These are phyloP conservation scores for Achlya flavicornis DNA, from an alignment of 2,888 invertebrate genomes.

Conservation along the genomic window DNA sequence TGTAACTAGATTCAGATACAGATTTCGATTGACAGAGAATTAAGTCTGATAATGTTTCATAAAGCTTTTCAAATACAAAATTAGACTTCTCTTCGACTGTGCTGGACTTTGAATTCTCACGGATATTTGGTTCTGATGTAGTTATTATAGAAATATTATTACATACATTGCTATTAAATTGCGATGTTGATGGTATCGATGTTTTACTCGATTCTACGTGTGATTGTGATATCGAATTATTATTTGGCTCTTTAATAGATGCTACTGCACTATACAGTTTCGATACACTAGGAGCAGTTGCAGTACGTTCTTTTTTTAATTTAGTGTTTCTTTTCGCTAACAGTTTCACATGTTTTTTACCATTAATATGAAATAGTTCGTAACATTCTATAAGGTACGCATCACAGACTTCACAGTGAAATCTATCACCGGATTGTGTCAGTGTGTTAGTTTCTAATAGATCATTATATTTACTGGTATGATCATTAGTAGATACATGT, in stretches of 20 bases:
- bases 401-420: neutral
- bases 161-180: neutral
- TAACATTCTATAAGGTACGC: neutral
- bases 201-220: neutral
- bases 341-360: neutral
- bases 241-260: neutral
- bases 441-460: constrained; percentile 16
- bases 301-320: neutral
- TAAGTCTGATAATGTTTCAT: neutral
- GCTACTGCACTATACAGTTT: neutral
- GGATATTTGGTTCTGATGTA: neutral
- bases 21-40: neutral
- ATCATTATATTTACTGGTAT: constrained; percentile 12
- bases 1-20: neutral
- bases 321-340: neutral
- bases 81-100: neutral
- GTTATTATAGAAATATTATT: neutral
- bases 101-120: neutral
- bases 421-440: neutral
- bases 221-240: neutral
- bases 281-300: neutral
- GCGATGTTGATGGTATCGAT: neutral
- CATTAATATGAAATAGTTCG: neutral
- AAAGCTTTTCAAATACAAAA: neutral
- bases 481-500: constrained; percentile 14